These are phyloP conservation scores for Icerya purchasi DNA, from an alignment of 2,888 invertebrate species.

Conservation along the genomic window DNA sequence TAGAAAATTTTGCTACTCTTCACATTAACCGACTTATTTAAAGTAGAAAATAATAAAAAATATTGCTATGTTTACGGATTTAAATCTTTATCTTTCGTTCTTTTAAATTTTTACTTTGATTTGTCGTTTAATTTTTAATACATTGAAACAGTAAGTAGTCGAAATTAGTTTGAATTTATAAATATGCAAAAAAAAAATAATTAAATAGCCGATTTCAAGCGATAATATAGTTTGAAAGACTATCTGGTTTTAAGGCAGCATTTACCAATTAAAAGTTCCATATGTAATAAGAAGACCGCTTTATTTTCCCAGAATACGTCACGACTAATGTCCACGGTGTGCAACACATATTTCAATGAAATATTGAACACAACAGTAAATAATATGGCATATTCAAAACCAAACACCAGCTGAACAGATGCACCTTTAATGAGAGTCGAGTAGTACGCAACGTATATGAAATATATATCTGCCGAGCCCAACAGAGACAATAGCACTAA, in stretches of 20 bases:
- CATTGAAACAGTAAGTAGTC: too few relatives aligned
- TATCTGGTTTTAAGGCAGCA: too few relatives aligned
- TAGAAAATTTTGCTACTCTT: too few relatives aligned
- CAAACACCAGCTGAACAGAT: slow-evolving; percentile 94
- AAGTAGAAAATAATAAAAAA: too few relatives aligned
- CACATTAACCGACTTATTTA: too few relatives aligned
- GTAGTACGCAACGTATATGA: slow-evolving; percentile 83
- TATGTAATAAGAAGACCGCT: slow-evolving; percentile 88
- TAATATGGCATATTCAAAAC: slow-evolving; percentile 96
- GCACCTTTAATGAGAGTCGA: slow-evolving; percentile 83
- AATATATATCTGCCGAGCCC: slow-evolving; percentile 61
- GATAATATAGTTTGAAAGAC: too few relatives aligned
- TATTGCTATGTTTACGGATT: too few relatives aligned
- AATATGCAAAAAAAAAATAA: too few relatives aligned
- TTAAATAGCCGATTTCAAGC: too few relatives aligned
- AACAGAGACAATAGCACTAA: slow-evolving; percentile 50
- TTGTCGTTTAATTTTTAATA: too few relatives aligned
- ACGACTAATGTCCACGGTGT: slow-evolving; percentile 69
- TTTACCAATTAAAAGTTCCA: slow-evolving; percentile 80
- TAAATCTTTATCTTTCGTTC: too few relatives aligned
- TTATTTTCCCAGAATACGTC: slow-evolving; percentile 99
- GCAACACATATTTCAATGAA: slow-evolving; percentile 71
- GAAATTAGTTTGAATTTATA: background rate
- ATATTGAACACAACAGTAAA: slow-evolving; percentile 83
- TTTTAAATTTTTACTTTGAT: too few relatives aligned